Conservation (phyloP, 2,113 vertebrate species). For the Verasper variegatus region DNA sequence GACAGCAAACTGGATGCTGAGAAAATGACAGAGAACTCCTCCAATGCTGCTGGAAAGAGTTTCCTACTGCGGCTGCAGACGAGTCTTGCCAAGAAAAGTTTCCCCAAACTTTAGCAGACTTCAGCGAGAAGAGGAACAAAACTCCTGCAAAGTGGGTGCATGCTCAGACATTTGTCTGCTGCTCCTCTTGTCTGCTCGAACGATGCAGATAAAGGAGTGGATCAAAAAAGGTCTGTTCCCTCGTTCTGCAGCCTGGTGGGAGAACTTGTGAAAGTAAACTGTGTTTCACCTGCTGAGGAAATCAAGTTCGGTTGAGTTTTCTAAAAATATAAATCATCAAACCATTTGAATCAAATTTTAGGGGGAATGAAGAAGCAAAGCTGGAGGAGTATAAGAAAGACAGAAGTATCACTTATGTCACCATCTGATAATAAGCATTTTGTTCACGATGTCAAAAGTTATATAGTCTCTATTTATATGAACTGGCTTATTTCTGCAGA, state of each 20-base stretch:
- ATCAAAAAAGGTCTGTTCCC: not conserved
- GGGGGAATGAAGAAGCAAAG: not conserved
- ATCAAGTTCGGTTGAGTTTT: too few species aligned
- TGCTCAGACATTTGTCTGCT: conserved; percentile 24
- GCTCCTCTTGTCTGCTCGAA: conserved; percentile 10
- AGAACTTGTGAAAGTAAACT: not conserved
- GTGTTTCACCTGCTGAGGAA: not conserved
- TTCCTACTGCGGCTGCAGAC: conserved; percentile 7
- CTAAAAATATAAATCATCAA: too few species aligned
- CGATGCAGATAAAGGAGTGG: conserved; percentile 22
- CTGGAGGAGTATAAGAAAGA: not conserved
- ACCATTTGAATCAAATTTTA: too few species aligned
- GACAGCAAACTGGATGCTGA: conserved; percentile 9
- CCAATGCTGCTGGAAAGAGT: conserved; percentile 15
- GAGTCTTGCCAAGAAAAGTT: conserved; percentile 32
- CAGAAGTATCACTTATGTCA: not conserved
- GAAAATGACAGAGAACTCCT: conserved; percentile 22
- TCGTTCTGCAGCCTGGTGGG: too few species aligned
- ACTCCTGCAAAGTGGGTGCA: not conserved
- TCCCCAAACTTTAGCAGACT: conserved; percentile 2
- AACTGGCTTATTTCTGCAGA: not conserved
- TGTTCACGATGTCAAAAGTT: not conserved
- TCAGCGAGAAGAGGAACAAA: not conserved
- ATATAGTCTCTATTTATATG: not conserved
- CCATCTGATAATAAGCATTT: not conserved